A percentile compares a stretch with the other conserved stretches of the same genome.
phyloP scores from a whole-genome alignment of 1,140 invertebrate genomes.

The Branchinecta lindahli region DNA sequence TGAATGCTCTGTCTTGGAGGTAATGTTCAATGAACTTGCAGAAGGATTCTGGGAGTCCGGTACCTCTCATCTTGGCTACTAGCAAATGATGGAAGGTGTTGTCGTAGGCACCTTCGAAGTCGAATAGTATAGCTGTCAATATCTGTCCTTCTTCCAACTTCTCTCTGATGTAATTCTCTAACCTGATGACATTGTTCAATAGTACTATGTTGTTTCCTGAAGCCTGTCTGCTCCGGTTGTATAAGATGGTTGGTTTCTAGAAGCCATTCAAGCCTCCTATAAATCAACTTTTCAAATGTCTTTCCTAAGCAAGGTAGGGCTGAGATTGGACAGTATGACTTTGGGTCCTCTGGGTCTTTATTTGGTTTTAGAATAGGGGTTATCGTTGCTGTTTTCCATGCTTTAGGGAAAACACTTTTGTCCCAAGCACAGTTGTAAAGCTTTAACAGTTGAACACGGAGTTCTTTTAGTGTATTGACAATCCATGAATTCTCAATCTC shows the following conservation, averaged over 20 bases:
- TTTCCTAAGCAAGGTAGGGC: not conserved
- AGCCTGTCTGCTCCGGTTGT: conserved; percentile 1
- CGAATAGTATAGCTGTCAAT: not conserved
- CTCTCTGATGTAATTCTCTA: not conserved
- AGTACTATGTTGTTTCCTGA: not conserved
- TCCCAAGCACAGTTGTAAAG: not conserved
- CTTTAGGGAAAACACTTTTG: not conserved
- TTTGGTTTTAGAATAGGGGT: not conserved
- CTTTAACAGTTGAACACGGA: not conserved
- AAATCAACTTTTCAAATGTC: not conserved
- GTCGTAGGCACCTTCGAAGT: not conserved
- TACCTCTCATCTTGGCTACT: not conserved
- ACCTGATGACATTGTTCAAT: not conserved
- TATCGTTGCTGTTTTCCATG: not conserved
- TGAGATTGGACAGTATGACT: not conserved
- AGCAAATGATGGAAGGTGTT: not conserved
- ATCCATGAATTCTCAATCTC: not conserved
- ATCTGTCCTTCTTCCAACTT: not conserved
- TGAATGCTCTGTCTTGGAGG: not conserved
- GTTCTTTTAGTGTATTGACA: not conserved
- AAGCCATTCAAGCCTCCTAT: not conserved
- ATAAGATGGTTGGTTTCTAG: not conserved
- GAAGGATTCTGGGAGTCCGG: not conserved
- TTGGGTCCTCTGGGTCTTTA: not conserved
- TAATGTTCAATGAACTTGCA: not conserved